Base-by-base conservation (phyloP, 53 echinoderm and acorn worm species). In the Stichopus horrens region DNA sequence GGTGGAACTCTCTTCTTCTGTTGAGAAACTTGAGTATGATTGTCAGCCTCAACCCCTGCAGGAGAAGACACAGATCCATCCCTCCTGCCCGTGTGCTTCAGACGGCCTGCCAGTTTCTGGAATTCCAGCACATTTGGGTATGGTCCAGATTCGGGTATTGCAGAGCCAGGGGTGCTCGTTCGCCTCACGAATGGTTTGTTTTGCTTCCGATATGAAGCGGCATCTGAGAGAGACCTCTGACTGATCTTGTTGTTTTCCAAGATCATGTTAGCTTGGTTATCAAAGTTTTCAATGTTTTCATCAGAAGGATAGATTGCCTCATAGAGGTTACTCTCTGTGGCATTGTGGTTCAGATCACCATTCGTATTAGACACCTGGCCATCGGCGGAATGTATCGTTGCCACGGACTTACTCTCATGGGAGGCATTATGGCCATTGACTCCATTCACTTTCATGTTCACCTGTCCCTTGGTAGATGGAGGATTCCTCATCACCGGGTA, bases 1-100 rank as follows among this genome's bases (percentile, higher is more conserved):
- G 76, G 23, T 23, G 23, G 21, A 13, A 76, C 23, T 51, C 23
- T 76, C 76, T 53, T 76, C 37, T 76, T 22, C 21, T 75, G 22
- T 13, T 76, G 54, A 13, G 76, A 0, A 52, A 51, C 37, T 23
- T 76, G 76, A 37, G 20, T 37, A 19, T 9, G 37, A 19, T 9
- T 9, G 14, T 9, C 75, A 52, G 21, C 76, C 7, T 76, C 76
- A 37, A 37, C 37, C 19, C 71, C 71, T 19, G 16, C 71, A 16
- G 57, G 57, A 0, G 55, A 5, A 19, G 79, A 54, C 7, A n/a
- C 79, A 21, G 21, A 83, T 14, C 58, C 21, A 13, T 83, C 83
- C 37, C 21, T 86, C 73, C 86, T 23, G 8, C 56, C 54, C 20
- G 73, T 86, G 86, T 86, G 86, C 16, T 86, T 86, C 14, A 86